phyloP scores from a whole-genome alignment of 2,113 vertebrate genomes.

The Neopipo cinnamomea region DNA sequence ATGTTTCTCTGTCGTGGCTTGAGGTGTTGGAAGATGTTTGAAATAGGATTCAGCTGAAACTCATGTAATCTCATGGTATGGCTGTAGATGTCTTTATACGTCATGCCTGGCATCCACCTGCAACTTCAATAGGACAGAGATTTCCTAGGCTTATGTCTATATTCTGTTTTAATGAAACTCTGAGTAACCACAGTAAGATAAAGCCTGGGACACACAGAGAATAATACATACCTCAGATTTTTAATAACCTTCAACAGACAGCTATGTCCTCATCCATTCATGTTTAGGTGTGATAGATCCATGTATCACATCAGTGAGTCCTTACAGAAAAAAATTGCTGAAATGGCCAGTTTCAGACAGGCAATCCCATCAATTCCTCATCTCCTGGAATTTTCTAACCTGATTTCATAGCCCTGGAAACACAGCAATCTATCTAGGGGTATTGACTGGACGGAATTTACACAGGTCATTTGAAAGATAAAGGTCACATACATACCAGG shows the following conservation, averaged over 20 bases:
- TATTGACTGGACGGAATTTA: conserved; percentile 66
- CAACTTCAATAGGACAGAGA: background rate
- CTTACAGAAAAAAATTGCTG: conserved; percentile 23
- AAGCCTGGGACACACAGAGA: background rate
- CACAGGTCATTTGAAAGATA: conserved; percentile 69
- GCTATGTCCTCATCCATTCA: background rate
- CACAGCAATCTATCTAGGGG: conserved; percentile 40
- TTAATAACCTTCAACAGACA: background rate
- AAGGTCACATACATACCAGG: conserved; percentile 63
- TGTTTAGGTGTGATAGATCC: background rate
- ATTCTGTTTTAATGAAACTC: background rate
- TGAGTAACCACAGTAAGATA: background rate
- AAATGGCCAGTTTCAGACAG: background rate
- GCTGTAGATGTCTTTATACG: background rate
- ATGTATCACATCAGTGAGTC: background rate
- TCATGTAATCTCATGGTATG: background rate
- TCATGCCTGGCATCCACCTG: background rate
- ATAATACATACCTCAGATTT: background rate
- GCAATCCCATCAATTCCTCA: background rate
- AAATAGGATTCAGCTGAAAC: background rate
- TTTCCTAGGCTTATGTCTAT: background rate
- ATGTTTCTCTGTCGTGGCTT: background rate
- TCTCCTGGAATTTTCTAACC: conserved; percentile 51
- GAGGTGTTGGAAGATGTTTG: background rate
- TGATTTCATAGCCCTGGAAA: conserved; percentile 54